A percentile compares a stretch with the other conserved stretches of the same genome.
phyloP scores from a whole-genome alignment of 1,140 invertebrate genomes.

The Akabosia matsudoensis region DNA sequence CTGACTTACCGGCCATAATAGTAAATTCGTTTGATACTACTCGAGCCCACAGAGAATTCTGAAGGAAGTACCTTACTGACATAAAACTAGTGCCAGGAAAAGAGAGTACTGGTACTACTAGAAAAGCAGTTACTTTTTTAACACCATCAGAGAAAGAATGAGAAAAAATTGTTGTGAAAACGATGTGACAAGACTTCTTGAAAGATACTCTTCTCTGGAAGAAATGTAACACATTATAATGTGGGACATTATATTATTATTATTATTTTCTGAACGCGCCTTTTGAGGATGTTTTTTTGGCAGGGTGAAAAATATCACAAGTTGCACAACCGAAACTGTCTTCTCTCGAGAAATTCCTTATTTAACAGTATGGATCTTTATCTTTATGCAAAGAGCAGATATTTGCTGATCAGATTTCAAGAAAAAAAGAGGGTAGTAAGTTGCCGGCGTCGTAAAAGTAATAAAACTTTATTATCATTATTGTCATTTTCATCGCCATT shows the following conservation, averaged over 20 bases:
- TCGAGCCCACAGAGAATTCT: too few relatives aligned
- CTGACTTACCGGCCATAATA: too few relatives aligned
- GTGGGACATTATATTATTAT: too few relatives aligned
- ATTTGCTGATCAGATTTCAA: background rate
- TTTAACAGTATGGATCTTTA: background rate
- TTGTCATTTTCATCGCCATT: background rate
- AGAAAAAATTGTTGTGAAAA: background rate
- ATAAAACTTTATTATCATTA: background rate
- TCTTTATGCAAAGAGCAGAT: background rate
- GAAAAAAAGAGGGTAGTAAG: background rate
- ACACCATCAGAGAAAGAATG: background rate
- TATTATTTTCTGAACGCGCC: background rate
- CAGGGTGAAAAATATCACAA: too few relatives aligned
- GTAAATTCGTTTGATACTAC: too few relatives aligned
- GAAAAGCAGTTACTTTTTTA: background rate
- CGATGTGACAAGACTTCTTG: background rate
- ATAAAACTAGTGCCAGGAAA: too few relatives aligned
- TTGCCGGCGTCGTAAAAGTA: background rate
- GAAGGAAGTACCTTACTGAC: too few relatives aligned
- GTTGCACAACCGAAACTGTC: background rate
- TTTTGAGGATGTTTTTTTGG: too few relatives aligned
- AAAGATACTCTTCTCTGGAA: too few relatives aligned
- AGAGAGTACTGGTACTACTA: too few relatives aligned
- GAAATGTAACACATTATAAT: background rate
- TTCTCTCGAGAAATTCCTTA: background rate